Evolutionary conservation across 2,113 vertebrate species (phyloP).

Genomic region (Melanostigma gelatinosum): DNA sequence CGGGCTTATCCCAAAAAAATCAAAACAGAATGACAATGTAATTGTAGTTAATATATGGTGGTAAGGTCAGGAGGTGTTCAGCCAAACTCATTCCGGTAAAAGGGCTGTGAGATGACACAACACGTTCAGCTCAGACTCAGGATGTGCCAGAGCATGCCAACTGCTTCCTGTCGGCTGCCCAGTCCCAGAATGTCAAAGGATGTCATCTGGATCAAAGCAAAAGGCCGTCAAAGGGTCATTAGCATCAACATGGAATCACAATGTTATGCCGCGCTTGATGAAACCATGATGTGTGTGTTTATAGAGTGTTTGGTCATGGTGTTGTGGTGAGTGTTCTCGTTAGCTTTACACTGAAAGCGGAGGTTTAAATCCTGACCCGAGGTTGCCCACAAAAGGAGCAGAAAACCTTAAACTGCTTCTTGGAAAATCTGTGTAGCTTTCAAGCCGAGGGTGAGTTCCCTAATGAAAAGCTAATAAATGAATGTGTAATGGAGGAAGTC

Average conservation of each 20-base stretch:
- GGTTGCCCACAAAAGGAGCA: not conserved
- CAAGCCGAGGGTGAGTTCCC: conserved; percentile 33
- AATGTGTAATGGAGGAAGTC: conserved; percentile 60
- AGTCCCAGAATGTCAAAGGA: conserved; percentile 37
- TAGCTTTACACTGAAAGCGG: conserved; percentile 7
- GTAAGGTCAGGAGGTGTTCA: conserved; percentile 56
- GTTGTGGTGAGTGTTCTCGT: conserved; percentile 10
- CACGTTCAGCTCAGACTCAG: conserved; percentile 49
- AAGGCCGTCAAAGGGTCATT: conserved; percentile 42
- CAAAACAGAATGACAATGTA: conserved; percentile 17
- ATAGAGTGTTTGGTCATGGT: conserved; percentile 3
- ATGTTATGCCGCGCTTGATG: conserved; percentile 24
- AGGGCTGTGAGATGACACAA: conserved; percentile 65
- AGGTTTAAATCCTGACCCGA: conserved; percentile 12
- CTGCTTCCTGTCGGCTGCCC: conserved; percentile 50
- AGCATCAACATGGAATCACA: conserved; percentile 24
- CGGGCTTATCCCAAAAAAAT: not conserved
- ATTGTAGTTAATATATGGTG: not conserved
- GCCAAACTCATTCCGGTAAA: conserved; percentile 69
- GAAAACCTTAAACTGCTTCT: conserved; percentile 9
- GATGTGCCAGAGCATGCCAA: conserved; percentile 63
- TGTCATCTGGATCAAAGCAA: conserved; percentile 43
- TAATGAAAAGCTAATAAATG: conserved; percentile 74
- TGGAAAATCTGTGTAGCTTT: conserved; percentile 39
- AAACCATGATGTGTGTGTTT: conserved; percentile 44